These are phyloP conservation scores for Drosophila limbata DNA, from an alignment of 2,888 invertebrate species.

Conservation along the genomic window DNA sequence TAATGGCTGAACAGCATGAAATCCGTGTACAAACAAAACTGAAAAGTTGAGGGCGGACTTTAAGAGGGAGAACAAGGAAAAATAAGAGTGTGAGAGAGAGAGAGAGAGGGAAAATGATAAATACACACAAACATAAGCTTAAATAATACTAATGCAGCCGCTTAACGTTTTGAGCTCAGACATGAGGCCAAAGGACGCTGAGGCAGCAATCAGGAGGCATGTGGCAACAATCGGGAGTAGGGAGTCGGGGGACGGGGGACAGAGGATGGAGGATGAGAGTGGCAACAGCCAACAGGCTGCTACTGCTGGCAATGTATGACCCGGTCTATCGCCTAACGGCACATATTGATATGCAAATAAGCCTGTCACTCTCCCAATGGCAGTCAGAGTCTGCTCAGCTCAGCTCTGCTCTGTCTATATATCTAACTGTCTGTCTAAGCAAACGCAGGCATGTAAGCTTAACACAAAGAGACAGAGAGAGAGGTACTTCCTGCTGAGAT, in stretches of 20 bases:
- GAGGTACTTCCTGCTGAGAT: background rate
- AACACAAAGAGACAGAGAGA: conserved; percentile 14
- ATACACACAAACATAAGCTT: conserved; percentile 16
- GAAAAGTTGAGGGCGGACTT: background rate
- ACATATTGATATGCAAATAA: conserved; percentile 76
- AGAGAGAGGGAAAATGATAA: background rate
- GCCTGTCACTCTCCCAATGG: conserved; percentile 36
- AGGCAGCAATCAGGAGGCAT: background rate
- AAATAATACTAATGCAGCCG: conserved; percentile 44
- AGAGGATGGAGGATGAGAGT: background rate
- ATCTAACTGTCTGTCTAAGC: conserved; percentile 42
- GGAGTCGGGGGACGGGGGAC: too few relatives aligned
- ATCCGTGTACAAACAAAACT: conserved; percentile 4
- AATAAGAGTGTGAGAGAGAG: too few relatives aligned
- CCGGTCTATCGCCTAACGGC: conserved; percentile 32
- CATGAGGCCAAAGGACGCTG: conserved; percentile 5
- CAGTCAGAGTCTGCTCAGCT: conserved; percentile 9
- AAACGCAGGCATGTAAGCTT: conserved; percentile 27
- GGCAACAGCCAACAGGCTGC: conserved; percentile 7
- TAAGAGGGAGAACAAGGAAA: background rate
- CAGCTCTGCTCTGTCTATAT: conserved; percentile 20
- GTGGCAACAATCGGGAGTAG: background rate
- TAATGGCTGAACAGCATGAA: conserved; percentile 27
- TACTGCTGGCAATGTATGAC: conserved; percentile 2
- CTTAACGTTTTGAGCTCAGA: conserved; percentile 39